Evolutionary conservation across 2,888 invertebrate species (phyloP), one percentile per base, ranked within the genome.

Genomic region (Helleia helle): DNA sequence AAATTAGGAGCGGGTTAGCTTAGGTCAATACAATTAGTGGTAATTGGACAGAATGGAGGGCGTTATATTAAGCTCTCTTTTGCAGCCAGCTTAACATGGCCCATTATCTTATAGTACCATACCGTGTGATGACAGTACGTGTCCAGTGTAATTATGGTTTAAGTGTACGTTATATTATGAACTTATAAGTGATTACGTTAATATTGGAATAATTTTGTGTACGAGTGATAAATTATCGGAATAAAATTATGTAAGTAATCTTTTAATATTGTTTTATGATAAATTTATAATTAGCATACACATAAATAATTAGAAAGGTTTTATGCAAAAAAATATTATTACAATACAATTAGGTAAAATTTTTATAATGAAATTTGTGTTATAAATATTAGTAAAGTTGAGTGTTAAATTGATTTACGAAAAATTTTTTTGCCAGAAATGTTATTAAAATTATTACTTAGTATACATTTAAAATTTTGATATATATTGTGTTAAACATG

Each of bases 21-120:
- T 72, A 75, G 81, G 81, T 81, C 81, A 81, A 81, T 79, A 74
- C 70, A 80, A 81, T 83, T 81, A 81, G 60, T 49, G 52, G 55
- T 79, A 80, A 81, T 81, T 80, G 74, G 62, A 56, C 56, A 52
- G 56, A 59, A 43, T 46, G 59, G 65, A 61, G 68, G 62, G 68
- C 62, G 65, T 61, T 41, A 39, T 60, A 68, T 68, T 69, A 69
- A 70, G 69, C 64, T 54, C 59, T 60, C 58, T 62, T 67, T 58
- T 59, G 59, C 56, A 55, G 47, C 49, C 54, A 42, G 52, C 40
- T 53, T 51, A 54, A 49, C 46, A 47, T 50, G 44, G 4, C 42
- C 44, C 46, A 49, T 54, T 48, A 49, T 46, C 47, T 50, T 47
- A 44, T 44, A 49, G 56, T 51, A 44, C 43, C 31, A 11, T 22